phyloP scores from a whole-genome alignment of 2,797 vertebrate genomes.

The Linurgus olivaceus region DNA sequence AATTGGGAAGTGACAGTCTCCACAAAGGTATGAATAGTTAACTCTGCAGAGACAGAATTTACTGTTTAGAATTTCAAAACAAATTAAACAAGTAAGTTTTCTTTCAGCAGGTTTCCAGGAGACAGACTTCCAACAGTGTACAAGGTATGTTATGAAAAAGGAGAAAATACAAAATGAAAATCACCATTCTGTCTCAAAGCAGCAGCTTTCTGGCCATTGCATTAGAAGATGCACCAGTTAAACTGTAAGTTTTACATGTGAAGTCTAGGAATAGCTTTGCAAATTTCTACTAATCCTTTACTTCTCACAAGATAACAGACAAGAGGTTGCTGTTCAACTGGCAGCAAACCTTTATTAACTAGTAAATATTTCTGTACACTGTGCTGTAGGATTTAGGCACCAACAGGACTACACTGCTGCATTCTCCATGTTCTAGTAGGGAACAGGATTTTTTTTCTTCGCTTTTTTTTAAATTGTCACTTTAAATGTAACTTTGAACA shows the following conservation, averaged over 20 bases:
- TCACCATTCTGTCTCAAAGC: background rate
- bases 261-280: background rate
- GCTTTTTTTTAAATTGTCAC: background rate
- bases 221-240: background rate
- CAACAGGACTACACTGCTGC: background rate
- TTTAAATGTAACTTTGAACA: background rate
- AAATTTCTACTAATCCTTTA: background rate
- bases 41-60: background rate
- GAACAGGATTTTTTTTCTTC: background rate
- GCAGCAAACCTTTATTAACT: background rate
- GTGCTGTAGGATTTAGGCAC: background rate
- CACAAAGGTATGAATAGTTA: background rate
- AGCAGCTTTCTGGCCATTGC: background rate
- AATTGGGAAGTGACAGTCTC: background rate
- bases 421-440: background rate
- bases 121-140: background rate
- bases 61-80: background rate
- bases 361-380: background rate
- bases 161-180: background rate
- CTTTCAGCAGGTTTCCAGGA: background rate
- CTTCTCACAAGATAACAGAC: background rate
- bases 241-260: background rate
- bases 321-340: background rate
- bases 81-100: background rate
- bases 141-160: background rate